These are phyloP conservation scores for Epinotia brunnichana DNA, from an alignment of 2,888 invertebrate genomes.

Conservation along the genomic window DNA sequence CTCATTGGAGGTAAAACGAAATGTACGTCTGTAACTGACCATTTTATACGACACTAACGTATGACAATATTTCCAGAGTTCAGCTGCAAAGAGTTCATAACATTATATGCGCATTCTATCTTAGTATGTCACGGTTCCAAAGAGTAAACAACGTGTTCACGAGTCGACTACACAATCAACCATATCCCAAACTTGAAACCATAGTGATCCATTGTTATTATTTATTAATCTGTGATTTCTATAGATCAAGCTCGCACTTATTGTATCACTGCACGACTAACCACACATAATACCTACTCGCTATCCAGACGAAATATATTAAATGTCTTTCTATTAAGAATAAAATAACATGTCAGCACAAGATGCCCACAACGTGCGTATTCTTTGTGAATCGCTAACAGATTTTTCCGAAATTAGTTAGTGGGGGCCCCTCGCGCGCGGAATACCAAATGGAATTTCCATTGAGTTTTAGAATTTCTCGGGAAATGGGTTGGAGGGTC, in stretches of 20 bases:
- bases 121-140: no score
- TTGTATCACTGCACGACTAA: no score
- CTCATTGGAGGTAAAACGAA: no score
- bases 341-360: conserved; percentile 25
- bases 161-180: no score
- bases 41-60: no score
- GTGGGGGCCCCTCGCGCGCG: conserved; percentile 31
- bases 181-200: not conserved
- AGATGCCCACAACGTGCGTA: conserved; percentile 20
- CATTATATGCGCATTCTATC: no score
- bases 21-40: no score
- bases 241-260: not conserved
- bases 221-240: no score
- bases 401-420: conserved; percentile 41
- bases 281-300: not conserved
- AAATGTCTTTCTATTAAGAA: conserved; percentile 12
- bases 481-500: conserved; percentile 38
- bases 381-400: conserved; percentile 40
- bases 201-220: not conserved
- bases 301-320: not conserved
- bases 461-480: conserved; percentile 39
- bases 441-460: conserved; percentile 42
- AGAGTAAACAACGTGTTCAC: no score
- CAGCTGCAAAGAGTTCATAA: not conserved
- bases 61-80: not conserved